Percentiles rank a stretch among this genome's conserved stretches.
Evolutionary conservation across 92 coral and sea anemone species (phyloP).

Genomic region (Palythoa caribaeorum): DNA sequence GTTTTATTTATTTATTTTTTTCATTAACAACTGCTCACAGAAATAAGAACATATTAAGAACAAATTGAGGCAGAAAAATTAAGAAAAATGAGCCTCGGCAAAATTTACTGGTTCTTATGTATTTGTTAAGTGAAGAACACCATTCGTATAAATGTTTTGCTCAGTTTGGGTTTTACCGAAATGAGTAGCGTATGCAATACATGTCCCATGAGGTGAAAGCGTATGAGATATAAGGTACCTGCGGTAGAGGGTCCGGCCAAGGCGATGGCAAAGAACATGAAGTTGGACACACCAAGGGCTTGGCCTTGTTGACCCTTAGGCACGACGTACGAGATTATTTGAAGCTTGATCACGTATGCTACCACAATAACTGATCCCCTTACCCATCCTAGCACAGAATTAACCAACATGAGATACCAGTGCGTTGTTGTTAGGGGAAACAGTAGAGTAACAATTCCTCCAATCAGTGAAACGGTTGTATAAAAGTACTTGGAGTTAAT

Average conservation of each 20-base stretch:
- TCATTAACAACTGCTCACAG: too few relatives aligned
- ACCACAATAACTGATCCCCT: background rate
- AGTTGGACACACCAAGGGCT: background rate
- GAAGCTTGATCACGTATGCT: background rate
- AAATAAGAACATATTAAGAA: too few relatives aligned
- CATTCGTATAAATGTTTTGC: too few relatives aligned
- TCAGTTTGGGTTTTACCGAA: too few relatives aligned
- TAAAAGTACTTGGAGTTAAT: background rate
- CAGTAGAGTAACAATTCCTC: slow-evolving; percentile 7
- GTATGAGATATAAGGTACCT: background rate
- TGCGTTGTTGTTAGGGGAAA: slow-evolving; percentile 7
- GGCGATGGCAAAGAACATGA: background rate
- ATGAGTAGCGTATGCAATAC: too few relatives aligned
- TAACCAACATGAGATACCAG: background rate
- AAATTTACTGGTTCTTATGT: too few relatives aligned
- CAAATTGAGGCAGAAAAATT: too few relatives aligned
- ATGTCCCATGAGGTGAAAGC: too few relatives aligned
- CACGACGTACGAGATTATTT: background rate
- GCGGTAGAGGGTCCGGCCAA: background rate
- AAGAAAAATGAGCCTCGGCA: too few relatives aligned
- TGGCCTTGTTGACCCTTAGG: slow-evolving; percentile 15
- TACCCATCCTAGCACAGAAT: background rate
- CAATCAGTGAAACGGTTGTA: background rate
- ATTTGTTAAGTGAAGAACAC: too few relatives aligned
- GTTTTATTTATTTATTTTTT: too few relatives aligned